Percentiles rank a stretch among this genome's conserved stretches.
These are phyloP conservation scores for Caenorhabditis parvicauda DNA, from an alignment of 2,888 invertebrate species.

Conservation along the genomic window DNA sequence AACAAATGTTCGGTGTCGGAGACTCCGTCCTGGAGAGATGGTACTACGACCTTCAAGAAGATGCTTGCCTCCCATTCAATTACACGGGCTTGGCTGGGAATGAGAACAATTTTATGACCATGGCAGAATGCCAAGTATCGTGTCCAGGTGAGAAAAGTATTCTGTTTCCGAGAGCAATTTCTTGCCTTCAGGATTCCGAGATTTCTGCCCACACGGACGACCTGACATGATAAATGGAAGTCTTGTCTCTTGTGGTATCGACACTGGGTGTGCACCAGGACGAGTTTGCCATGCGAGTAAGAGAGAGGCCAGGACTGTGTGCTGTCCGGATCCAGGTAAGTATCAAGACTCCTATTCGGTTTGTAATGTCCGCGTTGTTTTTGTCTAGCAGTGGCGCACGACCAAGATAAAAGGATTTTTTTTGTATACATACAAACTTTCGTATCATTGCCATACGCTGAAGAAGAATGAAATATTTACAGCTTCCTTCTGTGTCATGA, in stretches of 20 bases:
- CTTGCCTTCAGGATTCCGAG: conserved; percentile 34
- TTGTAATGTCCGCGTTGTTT: no score
- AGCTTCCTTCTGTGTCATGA: conserved; percentile 51
- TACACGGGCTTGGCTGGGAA: conserved; percentile 55
- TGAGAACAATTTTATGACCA: conserved; percentile 56
- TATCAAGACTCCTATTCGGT: not conserved
- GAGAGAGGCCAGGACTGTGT: conserved; percentile 46
- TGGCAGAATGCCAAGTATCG: conserved; percentile 42
- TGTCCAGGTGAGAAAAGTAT: conserved; percentile 46
- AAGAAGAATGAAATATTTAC: conserved; percentile 5
- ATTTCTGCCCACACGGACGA: conserved; percentile 55
- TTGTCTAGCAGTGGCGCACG: no score
- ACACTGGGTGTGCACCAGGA: conserved; percentile 43
- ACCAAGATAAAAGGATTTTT: no score
- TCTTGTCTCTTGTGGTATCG: conserved; percentile 48
- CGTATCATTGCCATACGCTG: no score
- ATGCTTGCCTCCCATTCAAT: conserved; percentile 45
- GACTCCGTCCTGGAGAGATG: conserved; percentile 35
- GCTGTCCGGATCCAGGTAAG: conserved; percentile 53
- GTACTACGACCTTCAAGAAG: conserved; percentile 47
- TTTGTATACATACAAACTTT: no score
- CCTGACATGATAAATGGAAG: conserved; percentile 31
- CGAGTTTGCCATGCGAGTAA: conserved; percentile 55
- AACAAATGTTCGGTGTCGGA: conserved; percentile 50
- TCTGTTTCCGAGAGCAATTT: no score